phyloP scores from a whole-genome alignment of 2,888 invertebrate species.

The Drosophila affinis region DNA sequence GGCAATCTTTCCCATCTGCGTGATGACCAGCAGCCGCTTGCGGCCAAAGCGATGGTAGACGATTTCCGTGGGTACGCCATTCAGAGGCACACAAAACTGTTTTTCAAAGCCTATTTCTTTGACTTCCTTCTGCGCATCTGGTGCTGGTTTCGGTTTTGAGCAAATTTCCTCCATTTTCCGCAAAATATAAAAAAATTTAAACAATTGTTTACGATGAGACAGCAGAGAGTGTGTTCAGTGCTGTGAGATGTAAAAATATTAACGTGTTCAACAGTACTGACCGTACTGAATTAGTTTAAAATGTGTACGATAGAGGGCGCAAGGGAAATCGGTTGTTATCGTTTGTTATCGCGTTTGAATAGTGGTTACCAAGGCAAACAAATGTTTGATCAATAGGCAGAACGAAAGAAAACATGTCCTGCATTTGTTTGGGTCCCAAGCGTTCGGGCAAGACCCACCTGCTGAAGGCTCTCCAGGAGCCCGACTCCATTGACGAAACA shows the following conservation, averaged over 20 bases:
- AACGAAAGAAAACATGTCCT: constrained; percentile 75
- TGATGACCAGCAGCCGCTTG: constrained; percentile 81
- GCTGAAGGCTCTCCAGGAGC: constrained; percentile 89
- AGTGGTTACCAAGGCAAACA: constrained; percentile 31
- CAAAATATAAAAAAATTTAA: neutral
- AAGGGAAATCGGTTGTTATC: too few species aligned
- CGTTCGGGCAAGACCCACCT: constrained; percentile 93
- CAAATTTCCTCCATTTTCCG: neutral
- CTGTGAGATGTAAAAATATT: too few species aligned
- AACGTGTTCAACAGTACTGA: too few species aligned
- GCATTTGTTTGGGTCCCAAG: constrained; percentile 90
- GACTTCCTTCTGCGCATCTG: neutral
- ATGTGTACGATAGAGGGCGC: constrained; percentile 32
- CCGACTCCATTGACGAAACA: constrained; percentile 89
- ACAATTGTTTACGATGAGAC: constrained; percentile 35
- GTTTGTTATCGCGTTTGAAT: neutral
- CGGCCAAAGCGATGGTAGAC: constrained; percentile 80
- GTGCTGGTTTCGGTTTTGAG: constrained; percentile 4
- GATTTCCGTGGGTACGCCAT: constrained; percentile 76
- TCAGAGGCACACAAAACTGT: constrained; percentile 72
- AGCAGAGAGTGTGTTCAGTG: constrained; percentile 7
- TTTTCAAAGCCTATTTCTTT: constrained; percentile 67
- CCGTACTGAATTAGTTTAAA: neutral
- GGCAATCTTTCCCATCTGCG: constrained; percentile 80
- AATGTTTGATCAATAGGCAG: constrained; percentile 54